Evolutionary conservation across 2,888 invertebrate species (phyloP).

Genomic region (Chouioia cunea): DNA sequence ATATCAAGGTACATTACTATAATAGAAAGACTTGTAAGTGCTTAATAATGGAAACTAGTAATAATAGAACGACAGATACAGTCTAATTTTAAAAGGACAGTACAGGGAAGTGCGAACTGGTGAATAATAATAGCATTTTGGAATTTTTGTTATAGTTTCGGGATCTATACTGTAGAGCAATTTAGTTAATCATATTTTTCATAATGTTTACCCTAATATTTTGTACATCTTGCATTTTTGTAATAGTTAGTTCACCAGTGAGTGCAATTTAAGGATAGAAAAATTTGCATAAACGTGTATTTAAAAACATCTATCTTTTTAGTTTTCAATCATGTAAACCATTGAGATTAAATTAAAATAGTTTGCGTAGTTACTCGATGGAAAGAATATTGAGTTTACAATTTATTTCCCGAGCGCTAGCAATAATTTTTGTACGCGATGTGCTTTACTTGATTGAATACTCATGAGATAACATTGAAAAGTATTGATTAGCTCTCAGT

Average conservation of each 20-base stretch:
- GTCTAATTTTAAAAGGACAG: constrained; percentile 42
- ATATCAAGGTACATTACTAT: constrained; percentile 38
- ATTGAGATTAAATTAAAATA: neutral
- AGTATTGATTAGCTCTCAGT: constrained; percentile 31
- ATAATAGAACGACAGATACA: constrained; percentile 29
- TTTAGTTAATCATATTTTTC: too few relatives aligned
- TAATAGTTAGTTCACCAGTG: constrained; percentile 29
- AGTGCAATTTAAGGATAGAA: constrained; percentile 34
- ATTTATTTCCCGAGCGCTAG: neutral
- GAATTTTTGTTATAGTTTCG: constrained; percentile 11
- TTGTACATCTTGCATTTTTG: neutral
- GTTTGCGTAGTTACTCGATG: neutral
- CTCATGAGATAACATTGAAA: constrained; percentile 15
- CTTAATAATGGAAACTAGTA: constrained; percentile 42
- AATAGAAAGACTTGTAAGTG: constrained; percentile 41
- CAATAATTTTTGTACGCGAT: neutral
- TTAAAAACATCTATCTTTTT: constrained; percentile 4
- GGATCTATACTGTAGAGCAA: neutral
- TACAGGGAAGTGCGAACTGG: constrained; percentile 46
- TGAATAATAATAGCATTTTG: too few relatives aligned
- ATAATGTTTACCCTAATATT: neutral
- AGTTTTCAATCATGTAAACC: constrained; percentile 15
- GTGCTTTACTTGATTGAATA: constrained; percentile 16
- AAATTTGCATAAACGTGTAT: constrained; percentile 10
- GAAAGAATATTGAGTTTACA: neutral